Conservation (phyloP, 2,797 vertebrate genomes). For the Phrynocephalus forsythii region DNA sequence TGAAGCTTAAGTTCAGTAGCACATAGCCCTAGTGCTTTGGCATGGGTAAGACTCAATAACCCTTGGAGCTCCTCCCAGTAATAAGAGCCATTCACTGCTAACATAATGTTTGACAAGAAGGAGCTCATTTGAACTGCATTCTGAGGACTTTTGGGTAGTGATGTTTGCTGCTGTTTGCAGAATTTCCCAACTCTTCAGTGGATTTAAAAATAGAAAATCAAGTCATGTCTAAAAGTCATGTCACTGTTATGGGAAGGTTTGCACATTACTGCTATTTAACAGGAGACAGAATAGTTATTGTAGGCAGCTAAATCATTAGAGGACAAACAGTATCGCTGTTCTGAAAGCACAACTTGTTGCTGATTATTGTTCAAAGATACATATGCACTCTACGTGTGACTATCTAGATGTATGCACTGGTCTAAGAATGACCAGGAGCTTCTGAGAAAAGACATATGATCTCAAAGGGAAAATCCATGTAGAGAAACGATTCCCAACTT, state of each 20-base stretch:
- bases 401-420: neutral
- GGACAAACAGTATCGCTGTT: neutral
- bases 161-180: neutral
- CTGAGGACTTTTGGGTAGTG: too few species aligned
- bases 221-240: too few species aligned
- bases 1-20: neutral
- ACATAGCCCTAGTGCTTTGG: neutral
- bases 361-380: neutral
- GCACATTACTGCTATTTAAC: too few species aligned
- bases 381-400: neutral
- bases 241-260: too few species aligned
- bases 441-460: neutral
- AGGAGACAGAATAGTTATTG: too few species aligned
- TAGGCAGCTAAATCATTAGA: neutral
- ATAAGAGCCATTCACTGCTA: too few species aligned
- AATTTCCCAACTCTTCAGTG: neutral
- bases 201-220: neutral
- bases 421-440: neutral
- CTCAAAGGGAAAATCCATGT: too few species aligned
- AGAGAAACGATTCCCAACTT: too few species aligned
- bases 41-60: too few species aligned
- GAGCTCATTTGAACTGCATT: neutral
- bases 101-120: neutral
- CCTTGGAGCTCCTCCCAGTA: too few species aligned
- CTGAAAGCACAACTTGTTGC: neutral